These are phyloP conservation scores for Sabatieria punctata DNA, from an alignment of 2,888 invertebrate species.

Conservation along the genomic window DNA sequence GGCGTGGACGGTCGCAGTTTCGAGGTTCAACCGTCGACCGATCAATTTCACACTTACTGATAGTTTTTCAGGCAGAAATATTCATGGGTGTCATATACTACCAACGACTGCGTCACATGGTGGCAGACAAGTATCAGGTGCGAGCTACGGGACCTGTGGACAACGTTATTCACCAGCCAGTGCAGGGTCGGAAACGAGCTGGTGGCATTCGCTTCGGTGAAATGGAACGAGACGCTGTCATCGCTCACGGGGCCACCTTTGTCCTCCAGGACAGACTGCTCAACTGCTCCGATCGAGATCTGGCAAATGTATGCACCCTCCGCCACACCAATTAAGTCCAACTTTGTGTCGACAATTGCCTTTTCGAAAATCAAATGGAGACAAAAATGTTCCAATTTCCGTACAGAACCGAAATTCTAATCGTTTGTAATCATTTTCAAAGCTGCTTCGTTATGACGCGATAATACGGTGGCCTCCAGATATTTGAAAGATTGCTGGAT, in stretches of 20 bases:
- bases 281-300: constrained; percentile 73
- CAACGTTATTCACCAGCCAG: constrained; percentile 77
- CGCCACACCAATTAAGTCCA: too few species aligned
- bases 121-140: constrained; percentile 96
- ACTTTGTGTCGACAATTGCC: too few species aligned
- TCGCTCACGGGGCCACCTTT: constrained; percentile 73
- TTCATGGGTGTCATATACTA: constrained; percentile 95
- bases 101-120: constrained; percentile 95
- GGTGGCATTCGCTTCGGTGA: constrained; percentile 89
- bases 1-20: constrained; percentile 79
- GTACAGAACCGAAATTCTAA: too few species aligned
- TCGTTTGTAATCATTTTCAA: too few species aligned
- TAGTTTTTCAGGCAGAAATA: constrained; percentile 63
- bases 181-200: constrained; percentile 68
- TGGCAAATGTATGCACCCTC: constrained; percentile 35
- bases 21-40: too few species aligned
- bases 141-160: constrained; percentile 85
- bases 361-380: too few species aligned
- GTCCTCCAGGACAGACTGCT: constrained; percentile 56
- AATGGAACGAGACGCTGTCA: constrained; percentile 93
- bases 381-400: too few species aligned
- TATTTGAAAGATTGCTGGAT: too few species aligned
- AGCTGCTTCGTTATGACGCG: too few species aligned
- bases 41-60: too few species aligned
- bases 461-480: too few species aligned